phyloP scores from a whole-genome alignment of 1,140 invertebrate genomes.

The Nasonia longicornis region DNA sequence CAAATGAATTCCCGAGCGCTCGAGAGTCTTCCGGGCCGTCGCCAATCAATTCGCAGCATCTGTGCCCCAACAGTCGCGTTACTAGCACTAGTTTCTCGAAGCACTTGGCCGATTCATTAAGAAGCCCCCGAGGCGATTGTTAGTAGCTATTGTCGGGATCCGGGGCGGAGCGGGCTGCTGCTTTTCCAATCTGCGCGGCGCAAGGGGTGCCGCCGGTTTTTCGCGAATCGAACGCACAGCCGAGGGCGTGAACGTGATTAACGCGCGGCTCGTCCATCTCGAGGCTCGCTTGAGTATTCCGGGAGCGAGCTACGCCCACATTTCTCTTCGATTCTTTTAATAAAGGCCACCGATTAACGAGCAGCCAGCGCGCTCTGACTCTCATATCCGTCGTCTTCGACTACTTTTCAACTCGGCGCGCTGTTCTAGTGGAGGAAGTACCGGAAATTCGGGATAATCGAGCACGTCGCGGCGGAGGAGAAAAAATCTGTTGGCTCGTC shows the following conservation, averaged over 20 bases:
- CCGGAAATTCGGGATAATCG: background rate
- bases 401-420: conserved; percentile 16
- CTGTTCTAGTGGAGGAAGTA: background rate
- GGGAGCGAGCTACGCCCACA: conserved; percentile 51
- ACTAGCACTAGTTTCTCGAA: background rate
- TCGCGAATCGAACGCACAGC: conserved; percentile 22
- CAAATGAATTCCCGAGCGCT: conserved; percentile 37
- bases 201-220: background rate
- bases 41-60: conserved; percentile 45
- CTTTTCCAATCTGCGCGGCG: conserved; percentile 38
- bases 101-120: conserved; percentile 49
- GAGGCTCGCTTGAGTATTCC: conserved; percentile 51
- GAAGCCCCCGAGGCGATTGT: conserved; percentile 29
- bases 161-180: conserved; percentile 12
- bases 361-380: background rate
- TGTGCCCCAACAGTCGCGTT: conserved; percentile 7
- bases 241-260: conserved; percentile 58
- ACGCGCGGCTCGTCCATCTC: conserved; percentile 47
- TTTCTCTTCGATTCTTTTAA: conserved; percentile 57
- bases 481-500: background rate
- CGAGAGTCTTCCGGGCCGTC: background rate
- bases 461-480: background rate
- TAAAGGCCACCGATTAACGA: conserved; percentile 55
- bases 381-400: background rate
- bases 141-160: conserved; percentile 22